phyloP scores from a whole-genome alignment of 2,888 invertebrate genomes.

The Epinotia demarniana region DNA sequence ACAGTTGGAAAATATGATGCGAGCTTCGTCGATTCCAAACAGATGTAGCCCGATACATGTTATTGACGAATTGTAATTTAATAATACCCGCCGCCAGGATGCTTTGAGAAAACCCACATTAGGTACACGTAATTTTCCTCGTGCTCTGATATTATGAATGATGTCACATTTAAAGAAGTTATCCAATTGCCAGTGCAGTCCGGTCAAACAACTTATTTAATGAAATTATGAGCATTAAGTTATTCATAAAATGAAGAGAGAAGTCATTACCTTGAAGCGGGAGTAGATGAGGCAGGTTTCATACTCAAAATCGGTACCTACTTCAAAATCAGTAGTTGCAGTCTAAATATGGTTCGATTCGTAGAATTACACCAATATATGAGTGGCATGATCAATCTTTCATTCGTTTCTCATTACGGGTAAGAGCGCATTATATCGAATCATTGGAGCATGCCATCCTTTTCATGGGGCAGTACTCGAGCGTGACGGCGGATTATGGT shows the following conservation, averaged over 20 bases:
- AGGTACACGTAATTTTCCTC: slow-evolving; percentile 6
- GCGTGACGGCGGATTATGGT: slow-evolving; percentile 64
- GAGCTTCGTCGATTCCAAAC: slow-evolving; percentile 18
- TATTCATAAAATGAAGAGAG: neutral
- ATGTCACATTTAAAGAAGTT: slow-evolving; percentile 5
- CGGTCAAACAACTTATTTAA: neutral
- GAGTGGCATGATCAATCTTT: slow-evolving; percentile 44
- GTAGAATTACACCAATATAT: slow-evolving; percentile 1
- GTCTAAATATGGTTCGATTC: slow-evolving; percentile 6
- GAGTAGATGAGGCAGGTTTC: neutral
- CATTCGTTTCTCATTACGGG: slow-evolving; percentile 52
- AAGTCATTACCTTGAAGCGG: neutral
- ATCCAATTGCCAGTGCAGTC: neutral
- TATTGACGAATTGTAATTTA: slow-evolving; percentile 30
- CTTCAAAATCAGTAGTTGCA: neutral
- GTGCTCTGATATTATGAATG: slow-evolving; percentile 1
- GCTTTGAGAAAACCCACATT: slow-evolving; percentile 20
- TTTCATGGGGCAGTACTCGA: slow-evolving; percentile 53
- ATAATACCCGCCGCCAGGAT: slow-evolving; percentile 20
- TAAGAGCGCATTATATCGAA: slow-evolving; percentile 60
- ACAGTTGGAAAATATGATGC: slow-evolving; percentile 27
- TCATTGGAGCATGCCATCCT: slow-evolving; percentile 59
- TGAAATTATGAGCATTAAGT: neutral
- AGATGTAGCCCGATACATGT: slow-evolving; percentile 16
- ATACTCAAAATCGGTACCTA: neutral